Evolutionary conservation across 2,797 vertebrate genomes (phyloP).

Genomic region (Hemitrygon akajei): DNA sequence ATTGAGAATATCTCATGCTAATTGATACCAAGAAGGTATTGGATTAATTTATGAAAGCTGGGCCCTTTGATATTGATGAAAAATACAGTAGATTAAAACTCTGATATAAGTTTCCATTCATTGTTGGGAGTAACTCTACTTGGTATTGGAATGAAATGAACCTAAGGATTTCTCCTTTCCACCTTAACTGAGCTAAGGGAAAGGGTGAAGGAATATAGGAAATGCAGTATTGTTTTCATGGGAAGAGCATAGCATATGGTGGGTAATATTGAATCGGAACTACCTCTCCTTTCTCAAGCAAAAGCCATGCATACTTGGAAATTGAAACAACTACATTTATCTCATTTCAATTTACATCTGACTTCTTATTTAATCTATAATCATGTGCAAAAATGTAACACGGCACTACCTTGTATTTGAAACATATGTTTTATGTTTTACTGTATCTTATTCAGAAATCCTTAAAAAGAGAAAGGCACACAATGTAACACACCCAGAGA

Average conservation of each 20-base stretch:
- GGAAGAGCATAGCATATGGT: neutral
- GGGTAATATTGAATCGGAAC: neutral
- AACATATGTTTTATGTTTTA: neutral
- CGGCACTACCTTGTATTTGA: neutral
- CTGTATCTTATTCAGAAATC: neutral
- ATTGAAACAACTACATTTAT: neutral
- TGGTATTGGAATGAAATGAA: neutral
- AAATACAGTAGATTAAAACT: too few species aligned
- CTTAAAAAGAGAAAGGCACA: too few species aligned
- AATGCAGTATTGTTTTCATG: neutral
- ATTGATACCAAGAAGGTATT: neutral
- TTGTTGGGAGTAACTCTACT: too few species aligned
- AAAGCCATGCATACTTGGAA: neutral
- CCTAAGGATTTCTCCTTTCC: neutral
- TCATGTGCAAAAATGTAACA: neutral
- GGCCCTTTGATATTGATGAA: neutral
- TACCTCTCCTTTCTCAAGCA: neutral
- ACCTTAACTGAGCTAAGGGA: neutral
- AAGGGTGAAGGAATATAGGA: neutral
- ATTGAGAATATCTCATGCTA: neutral
- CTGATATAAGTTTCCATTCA: too few species aligned
- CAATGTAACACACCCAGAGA: too few species aligned
- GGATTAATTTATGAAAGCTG: neutral
- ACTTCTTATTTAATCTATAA: neutral
- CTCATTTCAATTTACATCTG: neutral